Base-by-base conservation (phyloP, 2,797 vertebrate genomes). In the Chaetophractus vellerosus region DNA sequence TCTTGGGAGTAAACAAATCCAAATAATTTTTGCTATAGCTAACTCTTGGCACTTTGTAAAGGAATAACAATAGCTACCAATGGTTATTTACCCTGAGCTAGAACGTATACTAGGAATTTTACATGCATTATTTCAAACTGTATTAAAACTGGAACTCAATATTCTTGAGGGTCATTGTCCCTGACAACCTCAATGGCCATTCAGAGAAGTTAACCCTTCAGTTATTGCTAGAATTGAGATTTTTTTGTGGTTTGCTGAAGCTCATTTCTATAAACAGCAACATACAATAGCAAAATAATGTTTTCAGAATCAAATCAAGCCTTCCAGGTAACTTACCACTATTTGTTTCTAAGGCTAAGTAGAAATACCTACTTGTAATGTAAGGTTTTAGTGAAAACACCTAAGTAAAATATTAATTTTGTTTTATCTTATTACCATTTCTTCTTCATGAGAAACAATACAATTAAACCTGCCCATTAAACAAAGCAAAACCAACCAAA, bases 101-200 rank as follows among this genome's bases (percentile, higher is more conserved):
- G 52, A 33, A 41, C 2, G 12, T 23, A 23, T 0, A 24, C 33
- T 45, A 59, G 38, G 21, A 66, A 50, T 10, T 26, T 8, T 12
- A 16, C 7, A 26, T 11, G 16, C 16, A 31, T 38, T n/a, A 59
- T 14, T 64, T 69, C 31, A 55, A 55, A 55, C 52, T 55, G 52
- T 55, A 6, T 12, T 88, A 38, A 48, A 23, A 71, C 9, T 5
- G n/a, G 15, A 45, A 28, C 2, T 26, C 3, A 31, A n/a, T 18
- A 2, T 7, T 24, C 74, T 36, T 5, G 1, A 12, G 10, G 10
- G 31, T 21, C 19, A 1, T 16, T 5, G 31, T 6, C 14, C 16
- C n/a, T 0, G n/a, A 16, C 28, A 28, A 9, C 33, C 71, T 3
- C 72, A 4, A 1, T 1, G 24, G 48, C 4, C 48, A 18, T 4